phyloP scores from a whole-genome alignment of 1,140 invertebrate genomes.

The Araneus ventricosus region DNA sequence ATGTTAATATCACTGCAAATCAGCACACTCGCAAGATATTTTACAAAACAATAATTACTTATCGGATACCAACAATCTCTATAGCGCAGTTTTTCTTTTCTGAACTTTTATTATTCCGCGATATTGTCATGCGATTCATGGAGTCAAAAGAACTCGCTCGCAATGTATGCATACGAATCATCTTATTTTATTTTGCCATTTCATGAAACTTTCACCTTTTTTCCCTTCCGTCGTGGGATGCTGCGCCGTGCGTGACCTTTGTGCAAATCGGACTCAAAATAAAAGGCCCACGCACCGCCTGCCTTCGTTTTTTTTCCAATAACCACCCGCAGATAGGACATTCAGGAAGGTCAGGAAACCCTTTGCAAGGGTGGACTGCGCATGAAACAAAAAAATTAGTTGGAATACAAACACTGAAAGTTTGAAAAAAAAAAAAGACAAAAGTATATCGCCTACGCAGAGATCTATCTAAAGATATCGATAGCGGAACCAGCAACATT shows the following conservation, averaged over 20 bases:
- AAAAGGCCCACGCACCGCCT: background rate
- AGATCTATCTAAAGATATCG: too few relatives aligned
- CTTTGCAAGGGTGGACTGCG: background rate
- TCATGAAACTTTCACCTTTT: background rate
- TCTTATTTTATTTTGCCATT: background rate
- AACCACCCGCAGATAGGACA: background rate
- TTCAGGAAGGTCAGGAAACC: background rate
- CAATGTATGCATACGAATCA: background rate
- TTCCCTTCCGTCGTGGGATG: background rate
- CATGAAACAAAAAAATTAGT: background rate
- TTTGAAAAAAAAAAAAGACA: too few relatives aligned
- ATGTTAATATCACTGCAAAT: background rate
- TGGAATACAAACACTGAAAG: background rate
- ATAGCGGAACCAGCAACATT: too few relatives aligned
- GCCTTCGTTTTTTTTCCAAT: background rate
- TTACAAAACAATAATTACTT: background rate
- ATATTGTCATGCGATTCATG: too few relatives aligned
- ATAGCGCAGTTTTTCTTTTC: too few relatives aligned
- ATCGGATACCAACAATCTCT: background rate
- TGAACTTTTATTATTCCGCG: too few relatives aligned
- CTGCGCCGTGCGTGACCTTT: background rate
- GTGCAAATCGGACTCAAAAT: background rate
- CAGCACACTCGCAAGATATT: background rate
- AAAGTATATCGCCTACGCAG: too few relatives aligned
- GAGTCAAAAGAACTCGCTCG: background rate